These are phyloP conservation scores for Leptoclinus maculatus DNA, from an alignment of 2,797 vertebrate species.

Conservation along the genomic window DNA sequence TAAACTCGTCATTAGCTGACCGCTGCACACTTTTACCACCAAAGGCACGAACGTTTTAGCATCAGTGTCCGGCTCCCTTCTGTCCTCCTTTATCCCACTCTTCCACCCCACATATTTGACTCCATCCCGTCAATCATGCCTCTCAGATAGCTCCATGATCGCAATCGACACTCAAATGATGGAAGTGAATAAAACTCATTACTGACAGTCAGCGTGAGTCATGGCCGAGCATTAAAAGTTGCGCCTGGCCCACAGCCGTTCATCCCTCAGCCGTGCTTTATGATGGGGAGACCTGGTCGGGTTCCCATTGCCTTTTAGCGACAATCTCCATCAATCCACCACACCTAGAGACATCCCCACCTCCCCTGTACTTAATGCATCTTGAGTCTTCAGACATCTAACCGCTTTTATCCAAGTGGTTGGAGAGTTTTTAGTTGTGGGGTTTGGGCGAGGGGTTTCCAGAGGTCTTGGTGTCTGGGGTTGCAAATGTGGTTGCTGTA, in stretches of 20 bases:
- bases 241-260: constrained; percentile 81
- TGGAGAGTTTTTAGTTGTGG: constrained; percentile 40
- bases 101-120: constrained; percentile 43
- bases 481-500: constrained; percentile 47
- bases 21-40: neutral
- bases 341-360: constrained; percentile 51
- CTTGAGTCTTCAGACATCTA: constrained; percentile 46
- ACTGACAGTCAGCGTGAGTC: constrained; percentile 91
- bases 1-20: neutral
- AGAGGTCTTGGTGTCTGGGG: constrained; percentile 49
- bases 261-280: constrained; percentile 77
- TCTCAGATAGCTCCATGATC: constrained; percentile 97
- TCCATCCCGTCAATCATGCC: constrained; percentile 91
- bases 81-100: constrained; percentile 27
- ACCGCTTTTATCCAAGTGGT: constrained; percentile 32
- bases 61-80: constrained; percentile 22
- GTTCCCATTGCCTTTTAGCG: constrained; percentile 88
- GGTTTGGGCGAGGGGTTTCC: constrained; percentile 41
- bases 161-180: constrained; percentile 99
- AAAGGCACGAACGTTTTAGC: neutral
- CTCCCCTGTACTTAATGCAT: constrained; percentile 26
- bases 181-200: constrained; percentile 99
- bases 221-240: constrained; percentile 94
- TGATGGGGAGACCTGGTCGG: constrained; percentile 76
- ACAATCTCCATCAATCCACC: constrained; percentile 93